Base-by-base conservation (phyloP, 2,113 vertebrate genomes). In the Bos javanicus region DNA sequence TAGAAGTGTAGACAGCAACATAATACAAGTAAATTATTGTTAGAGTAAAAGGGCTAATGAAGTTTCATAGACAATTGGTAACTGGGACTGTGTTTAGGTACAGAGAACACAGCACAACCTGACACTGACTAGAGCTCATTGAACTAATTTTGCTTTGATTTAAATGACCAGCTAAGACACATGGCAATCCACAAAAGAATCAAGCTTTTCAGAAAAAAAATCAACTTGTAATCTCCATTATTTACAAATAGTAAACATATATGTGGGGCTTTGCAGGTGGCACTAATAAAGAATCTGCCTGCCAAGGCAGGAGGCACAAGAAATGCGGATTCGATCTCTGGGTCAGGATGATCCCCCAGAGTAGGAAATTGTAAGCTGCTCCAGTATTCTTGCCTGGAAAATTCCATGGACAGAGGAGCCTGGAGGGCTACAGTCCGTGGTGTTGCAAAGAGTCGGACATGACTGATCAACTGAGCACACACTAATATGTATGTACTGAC, bases 181-280 rank as follows among this genome's bases (percentile, higher is more conserved):
- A 85, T 13, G 1, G 25, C 26, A 54, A 74, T 11, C 1, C 30
- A 87, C 4, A 56, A 48, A 62, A 88, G 7, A 56, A 8, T 82
- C 7, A 67, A 90, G 46, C 36, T 83, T 83, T 94, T 82, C 60
- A 71, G 43, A 86, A 96, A 94, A 36, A 39, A 92, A 28, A 80
- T 46, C 54, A 64, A 30, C 13, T 91, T 50, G 54, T 23, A 92
- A 64, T 60, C 33, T 28, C 81, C 64, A 93, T 36, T 52, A 56
- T 21, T 81, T 78, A 26, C 23, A 82, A 12, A 46, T 28, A 93
- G 3, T 74, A 95, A 96, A 76, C 10, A 94, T 76, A 26, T 15
- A 43, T 56, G 19, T 71, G 67, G 19, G 0, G n/a, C 67, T 71
- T 71, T 39, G 23, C 67, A 39, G 67, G 19, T 39, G 19, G n/a